Evolutionary conservation across 2,797 vertebrate species (phyloP).

Genomic region (Muscicapa comitata): DNA sequence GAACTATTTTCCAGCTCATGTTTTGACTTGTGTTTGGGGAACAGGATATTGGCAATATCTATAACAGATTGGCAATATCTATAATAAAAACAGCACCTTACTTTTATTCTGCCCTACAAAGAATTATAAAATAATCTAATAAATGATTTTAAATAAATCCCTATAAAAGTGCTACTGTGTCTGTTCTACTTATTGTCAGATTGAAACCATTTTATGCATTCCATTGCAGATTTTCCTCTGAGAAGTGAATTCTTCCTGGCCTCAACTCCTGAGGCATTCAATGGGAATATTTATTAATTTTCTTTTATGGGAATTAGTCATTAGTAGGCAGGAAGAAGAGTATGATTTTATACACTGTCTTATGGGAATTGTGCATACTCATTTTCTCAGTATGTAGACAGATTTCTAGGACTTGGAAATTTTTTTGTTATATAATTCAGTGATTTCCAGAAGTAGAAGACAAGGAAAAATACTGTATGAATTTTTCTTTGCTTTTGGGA

Average conservation of each 20-base stretch:
- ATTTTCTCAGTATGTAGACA: background rate
- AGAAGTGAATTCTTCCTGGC: background rate
- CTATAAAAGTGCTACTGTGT: background rate
- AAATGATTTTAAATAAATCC: background rate
- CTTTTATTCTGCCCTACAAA: background rate
- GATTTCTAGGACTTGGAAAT: background rate
- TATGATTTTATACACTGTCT: background rate
- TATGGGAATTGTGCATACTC: background rate
- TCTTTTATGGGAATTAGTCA: background rate
- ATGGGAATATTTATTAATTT: background rate
- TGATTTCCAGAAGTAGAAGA: background rate
- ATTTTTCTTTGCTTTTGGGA: background rate
- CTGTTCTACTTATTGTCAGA: background rate
- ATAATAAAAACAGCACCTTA: background rate
- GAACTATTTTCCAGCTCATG: background rate
- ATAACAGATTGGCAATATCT: background rate
- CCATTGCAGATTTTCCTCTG: background rate
- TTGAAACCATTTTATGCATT: background rate
- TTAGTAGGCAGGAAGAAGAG: background rate
- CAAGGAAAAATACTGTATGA: background rate
- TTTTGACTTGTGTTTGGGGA: background rate
- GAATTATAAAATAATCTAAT: background rate
- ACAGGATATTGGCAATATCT: background rate
- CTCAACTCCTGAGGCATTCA: background rate
- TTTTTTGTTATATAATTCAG: background rate